Evolutionary conservation across 2,797 vertebrate species (phyloP).

Genomic region (Tragopan temminckii): DNA sequence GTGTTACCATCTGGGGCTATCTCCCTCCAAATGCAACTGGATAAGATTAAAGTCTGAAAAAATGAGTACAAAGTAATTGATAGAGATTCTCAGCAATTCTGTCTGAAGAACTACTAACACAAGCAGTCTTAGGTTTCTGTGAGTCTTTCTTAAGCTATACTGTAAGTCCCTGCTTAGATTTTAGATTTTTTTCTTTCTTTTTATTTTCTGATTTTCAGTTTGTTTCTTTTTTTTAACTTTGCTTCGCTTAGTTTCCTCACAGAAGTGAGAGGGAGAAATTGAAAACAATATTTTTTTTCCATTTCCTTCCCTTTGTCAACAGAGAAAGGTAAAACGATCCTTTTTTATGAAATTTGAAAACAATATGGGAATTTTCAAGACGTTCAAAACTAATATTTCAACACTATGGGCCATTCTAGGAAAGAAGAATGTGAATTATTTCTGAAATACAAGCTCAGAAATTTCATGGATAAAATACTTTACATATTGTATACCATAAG

Average conservation of each 20-base stretch:
- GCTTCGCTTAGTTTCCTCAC: background rate
- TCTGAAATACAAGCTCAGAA: background rate
- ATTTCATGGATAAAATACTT: background rate
- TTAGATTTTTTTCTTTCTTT: background rate
- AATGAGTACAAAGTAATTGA: background rate
- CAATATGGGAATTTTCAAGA: background rate
- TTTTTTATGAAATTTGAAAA: background rate
- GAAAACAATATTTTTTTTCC: background rate
- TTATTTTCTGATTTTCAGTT: background rate
- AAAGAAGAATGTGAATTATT: background rate
- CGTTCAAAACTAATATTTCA: background rate
- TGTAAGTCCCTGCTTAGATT: background rate
- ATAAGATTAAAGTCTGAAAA: background rate
- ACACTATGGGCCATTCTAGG: accelerated
- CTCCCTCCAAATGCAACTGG: background rate
- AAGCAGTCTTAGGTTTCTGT: background rate
- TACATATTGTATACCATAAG: background rate
- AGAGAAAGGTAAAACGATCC: background rate
- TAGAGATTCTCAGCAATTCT: background rate
- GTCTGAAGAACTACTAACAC: background rate
- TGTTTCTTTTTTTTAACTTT: accelerated
- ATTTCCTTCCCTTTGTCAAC: background rate
- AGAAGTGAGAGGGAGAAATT: background rate
- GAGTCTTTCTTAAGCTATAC: background rate
- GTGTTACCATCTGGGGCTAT: background rate